A percentile compares a stretch with the other conserved stretches of the same genome.
phyloP scores from a whole-genome alignment of 2,113 vertebrate genomes.

The Pimephales promelas region DNA sequence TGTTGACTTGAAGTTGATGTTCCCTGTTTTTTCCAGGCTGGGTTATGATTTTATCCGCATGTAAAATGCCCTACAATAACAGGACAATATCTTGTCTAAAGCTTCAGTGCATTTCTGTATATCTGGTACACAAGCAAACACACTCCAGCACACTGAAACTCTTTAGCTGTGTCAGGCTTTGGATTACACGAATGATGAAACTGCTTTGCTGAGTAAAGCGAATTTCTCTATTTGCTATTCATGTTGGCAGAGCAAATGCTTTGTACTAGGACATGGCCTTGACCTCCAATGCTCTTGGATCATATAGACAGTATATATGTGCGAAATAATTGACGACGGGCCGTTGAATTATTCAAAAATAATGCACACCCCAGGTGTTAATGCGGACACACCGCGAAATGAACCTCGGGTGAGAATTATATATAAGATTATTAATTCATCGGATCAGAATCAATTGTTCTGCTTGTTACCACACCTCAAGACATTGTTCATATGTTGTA shows the following conservation, averaged over 20 bases:
- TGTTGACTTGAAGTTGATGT: background rate
- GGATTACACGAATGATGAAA: conserved; percentile 24
- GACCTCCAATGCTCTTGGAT: conserved; percentile 15
- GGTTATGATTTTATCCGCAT: background rate
- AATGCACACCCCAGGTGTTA: no score
- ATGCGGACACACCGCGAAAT: no score
- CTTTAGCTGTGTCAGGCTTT: conserved; percentile 35
- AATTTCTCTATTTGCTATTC: conserved; percentile 28
- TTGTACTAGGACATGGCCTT: background rate
- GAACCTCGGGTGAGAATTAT: no score
- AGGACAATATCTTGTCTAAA: conserved; percentile 24
- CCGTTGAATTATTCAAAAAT: no score
- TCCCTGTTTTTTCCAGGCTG: background rate
- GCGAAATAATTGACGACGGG: no score
- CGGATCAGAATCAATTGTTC: no score
- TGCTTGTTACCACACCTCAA: no score
- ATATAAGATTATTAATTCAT: no score
- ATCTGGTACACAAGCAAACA: background rate
- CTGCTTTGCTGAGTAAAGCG: conserved; percentile 40
- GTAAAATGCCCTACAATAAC: background rate
- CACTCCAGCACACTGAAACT: background rate
- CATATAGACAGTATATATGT: background rate
- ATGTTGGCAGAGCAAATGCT: conserved; percentile 10
- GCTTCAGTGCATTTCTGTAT: conserved; percentile 1
- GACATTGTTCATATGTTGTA: no score